Evolutionary conservation across 2,888 invertebrate species (phyloP).

Genomic region (Rhorus exstirpatorius): DNA sequence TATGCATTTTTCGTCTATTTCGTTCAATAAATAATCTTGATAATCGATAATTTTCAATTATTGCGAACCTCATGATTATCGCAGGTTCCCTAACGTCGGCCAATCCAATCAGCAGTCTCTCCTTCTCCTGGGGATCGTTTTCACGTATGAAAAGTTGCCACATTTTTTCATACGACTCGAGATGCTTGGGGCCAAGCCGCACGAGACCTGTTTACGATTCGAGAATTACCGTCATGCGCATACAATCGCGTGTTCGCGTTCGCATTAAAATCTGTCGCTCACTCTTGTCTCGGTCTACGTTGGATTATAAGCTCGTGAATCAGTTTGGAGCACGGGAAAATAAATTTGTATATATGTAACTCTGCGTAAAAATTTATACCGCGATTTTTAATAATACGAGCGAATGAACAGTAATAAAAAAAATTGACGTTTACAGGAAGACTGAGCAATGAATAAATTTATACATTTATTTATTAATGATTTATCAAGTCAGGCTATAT

Average conservation of each 20-base stretch:
- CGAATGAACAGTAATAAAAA: too few species aligned
- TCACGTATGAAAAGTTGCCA: slow-evolving; percentile 67
- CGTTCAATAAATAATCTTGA: too few species aligned
- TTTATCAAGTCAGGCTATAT: too few species aligned
- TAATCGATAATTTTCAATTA: too few species aligned
- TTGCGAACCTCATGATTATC: slow-evolving; percentile 70
- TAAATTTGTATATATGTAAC: neutral
- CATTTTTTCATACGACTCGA: slow-evolving; percentile 67
- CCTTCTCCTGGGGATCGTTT: slow-evolving; percentile 73
- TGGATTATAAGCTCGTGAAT: slow-evolving; percentile 17
- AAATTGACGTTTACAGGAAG: too few species aligned
- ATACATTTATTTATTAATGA: too few species aligned
- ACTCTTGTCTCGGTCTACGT: slow-evolving; percentile 2
- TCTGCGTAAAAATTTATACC: too few species aligned
- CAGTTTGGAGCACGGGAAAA: neutral
- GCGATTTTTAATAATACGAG: too few species aligned
- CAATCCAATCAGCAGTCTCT: slow-evolving; percentile 72
- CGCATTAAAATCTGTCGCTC: slow-evolving; percentile 7
- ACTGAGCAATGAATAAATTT: too few species aligned
- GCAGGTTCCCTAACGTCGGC: slow-evolving; percentile 68
- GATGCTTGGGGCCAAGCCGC: slow-evolving; percentile 47
- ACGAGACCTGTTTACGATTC: slow-evolving; percentile 49
- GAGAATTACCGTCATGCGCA: neutral
- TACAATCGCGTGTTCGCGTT: neutral
- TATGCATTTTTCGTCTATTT: too few species aligned